Conservation (phyloP, 2,888 invertebrate genomes). For the Drosophila borborema region DNA sequence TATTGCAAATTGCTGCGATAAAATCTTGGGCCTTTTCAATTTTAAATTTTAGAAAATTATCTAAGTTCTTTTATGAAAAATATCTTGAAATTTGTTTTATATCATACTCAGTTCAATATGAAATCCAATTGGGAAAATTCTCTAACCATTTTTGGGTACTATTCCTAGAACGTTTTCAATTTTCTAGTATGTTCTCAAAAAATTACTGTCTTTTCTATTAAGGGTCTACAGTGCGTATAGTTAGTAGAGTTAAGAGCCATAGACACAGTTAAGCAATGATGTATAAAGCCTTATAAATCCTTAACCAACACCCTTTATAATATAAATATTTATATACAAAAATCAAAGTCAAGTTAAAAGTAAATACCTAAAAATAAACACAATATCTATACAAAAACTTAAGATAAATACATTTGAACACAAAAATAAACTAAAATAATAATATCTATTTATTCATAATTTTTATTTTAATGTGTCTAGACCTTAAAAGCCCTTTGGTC, state of each 20-base stretch:
- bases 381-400: conserved; percentile 23
- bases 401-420: neutral
- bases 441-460: neutral
- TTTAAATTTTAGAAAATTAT: neutral
- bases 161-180: neutral
- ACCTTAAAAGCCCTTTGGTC: neutral
- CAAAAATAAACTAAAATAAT: conserved; percentile 12
- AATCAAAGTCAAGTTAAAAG: neutral
- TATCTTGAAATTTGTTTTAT: neutral
- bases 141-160: too few species aligned
- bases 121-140: neutral
- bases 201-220: neutral
- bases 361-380: neutral
- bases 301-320: conserved; percentile 17
- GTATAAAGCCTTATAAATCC: neutral
- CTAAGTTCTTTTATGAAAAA: too few species aligned
- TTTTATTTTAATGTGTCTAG: neutral
- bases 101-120: neutral
- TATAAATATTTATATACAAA: neutral
- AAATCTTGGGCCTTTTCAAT: neutral
- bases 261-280: neutral
- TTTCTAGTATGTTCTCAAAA: neutral
- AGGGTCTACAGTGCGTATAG: neutral
- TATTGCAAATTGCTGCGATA: neutral
- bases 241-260: conserved; percentile 13